Conservation (phyloP, 1,140 invertebrate genomes). For the Yoshiicerus persimilis region DNA sequence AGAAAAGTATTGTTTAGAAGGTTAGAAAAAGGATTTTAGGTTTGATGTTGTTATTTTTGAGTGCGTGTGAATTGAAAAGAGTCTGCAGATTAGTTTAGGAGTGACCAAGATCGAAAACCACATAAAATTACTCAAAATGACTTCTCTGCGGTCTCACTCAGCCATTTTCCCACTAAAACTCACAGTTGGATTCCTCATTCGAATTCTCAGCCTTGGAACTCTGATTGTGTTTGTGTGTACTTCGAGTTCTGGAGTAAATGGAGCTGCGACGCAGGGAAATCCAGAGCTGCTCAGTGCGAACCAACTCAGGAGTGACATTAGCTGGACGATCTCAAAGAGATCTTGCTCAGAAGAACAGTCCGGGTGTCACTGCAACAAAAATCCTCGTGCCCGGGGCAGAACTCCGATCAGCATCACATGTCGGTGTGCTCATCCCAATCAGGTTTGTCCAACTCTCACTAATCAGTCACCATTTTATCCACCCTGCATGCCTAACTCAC, state of each 20-base stretch:
- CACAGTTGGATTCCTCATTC: background rate
- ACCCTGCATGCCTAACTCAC: background rate
- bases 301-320: background rate
- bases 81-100: background rate
- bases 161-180: background rate
- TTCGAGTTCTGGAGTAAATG: background rate
- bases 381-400: background rate
- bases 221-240: conserved; percentile 13
- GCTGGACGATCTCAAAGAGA: conserved; percentile 28
- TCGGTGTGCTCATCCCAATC: background rate
- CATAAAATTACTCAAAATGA: background rate
- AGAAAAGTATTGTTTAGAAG: background rate
- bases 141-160: background rate
- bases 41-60: background rate
- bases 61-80: background rate
- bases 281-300: background rate
- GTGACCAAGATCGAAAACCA: background rate
- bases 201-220: background rate
- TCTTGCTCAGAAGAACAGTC: conserved; percentile 24
- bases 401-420: conserved; percentile 22
- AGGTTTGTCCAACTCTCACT: conserved; percentile 9
- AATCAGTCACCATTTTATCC: background rate
- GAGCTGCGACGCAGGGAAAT: background rate
- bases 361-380: conserved; percentile 16
- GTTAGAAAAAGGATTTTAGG: too few relatives aligned